phyloP scores from a whole-genome alignment of 2,113 vertebrate genomes.

The Eudyptes chrysolophus region DNA sequence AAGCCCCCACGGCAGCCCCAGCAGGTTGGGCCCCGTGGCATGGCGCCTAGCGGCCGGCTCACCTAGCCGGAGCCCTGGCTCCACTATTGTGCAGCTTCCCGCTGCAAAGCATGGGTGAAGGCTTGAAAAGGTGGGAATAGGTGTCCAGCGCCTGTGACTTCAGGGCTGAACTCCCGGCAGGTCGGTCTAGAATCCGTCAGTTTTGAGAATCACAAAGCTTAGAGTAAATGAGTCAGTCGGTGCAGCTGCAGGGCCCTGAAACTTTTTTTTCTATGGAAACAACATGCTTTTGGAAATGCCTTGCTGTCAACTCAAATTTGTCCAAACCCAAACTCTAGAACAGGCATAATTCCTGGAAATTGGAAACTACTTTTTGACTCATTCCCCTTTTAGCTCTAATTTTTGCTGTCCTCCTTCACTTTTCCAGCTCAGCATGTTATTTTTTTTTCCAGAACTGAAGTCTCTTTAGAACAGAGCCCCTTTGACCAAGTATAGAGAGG shows the following conservation, averaged over 20 bases:
- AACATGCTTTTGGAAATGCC: neutral
- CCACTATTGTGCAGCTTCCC: neutral
- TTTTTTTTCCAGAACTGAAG: neutral
- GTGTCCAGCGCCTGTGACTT: neutral
- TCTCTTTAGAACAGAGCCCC: neutral
- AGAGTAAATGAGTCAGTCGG: neutral
- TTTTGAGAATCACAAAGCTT: neutral
- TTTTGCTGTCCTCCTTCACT: neutral
- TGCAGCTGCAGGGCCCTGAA: neutral
- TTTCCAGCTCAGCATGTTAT: neutral
- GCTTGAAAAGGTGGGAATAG: neutral
- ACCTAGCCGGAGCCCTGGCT: neutral
- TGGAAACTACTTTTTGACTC: neutral
- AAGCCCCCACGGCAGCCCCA: rapidly evolving
- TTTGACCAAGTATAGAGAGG: neutral
- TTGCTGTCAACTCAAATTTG: neutral
- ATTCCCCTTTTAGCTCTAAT: neutral
- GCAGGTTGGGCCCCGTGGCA: neutral
- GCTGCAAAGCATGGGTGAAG: neutral
- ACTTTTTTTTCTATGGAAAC: neutral
- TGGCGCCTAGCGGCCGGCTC: rapidly evolving
- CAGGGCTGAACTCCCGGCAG: neutral
- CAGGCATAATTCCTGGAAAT: neutral
- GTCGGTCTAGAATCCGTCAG: neutral
- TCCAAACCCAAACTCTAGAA: neutral